Conservation (phyloP, 2,113 vertebrate genomes). For the Ptychochromis oligacanthus region DNA sequence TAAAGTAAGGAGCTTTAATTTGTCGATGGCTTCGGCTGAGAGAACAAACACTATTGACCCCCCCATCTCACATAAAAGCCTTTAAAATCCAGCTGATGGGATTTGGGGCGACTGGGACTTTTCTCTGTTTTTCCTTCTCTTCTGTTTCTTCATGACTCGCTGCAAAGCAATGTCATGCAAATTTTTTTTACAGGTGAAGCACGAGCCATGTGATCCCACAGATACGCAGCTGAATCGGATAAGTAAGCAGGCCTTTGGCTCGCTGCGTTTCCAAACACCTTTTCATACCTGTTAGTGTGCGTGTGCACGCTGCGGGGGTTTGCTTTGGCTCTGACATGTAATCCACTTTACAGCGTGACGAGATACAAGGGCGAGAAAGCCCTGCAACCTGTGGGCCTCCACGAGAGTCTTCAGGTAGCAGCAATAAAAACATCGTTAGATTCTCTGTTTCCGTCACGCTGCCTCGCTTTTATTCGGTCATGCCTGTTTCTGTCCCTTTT, state of each 20-base stretch:
- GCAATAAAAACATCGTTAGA: background rate
- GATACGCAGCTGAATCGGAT: background rate
- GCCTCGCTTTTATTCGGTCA: background rate
- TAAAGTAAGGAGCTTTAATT: background rate
- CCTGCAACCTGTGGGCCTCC: conserved; percentile 37
- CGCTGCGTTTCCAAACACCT: conserved; percentile 27
- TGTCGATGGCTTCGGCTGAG: conserved; percentile 5
- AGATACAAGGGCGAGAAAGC: conserved; percentile 46
- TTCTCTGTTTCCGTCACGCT: conserved; percentile 8
- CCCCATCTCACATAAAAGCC: background rate
- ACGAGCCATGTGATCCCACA: background rate
- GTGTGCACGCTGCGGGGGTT: conserved; percentile 26
- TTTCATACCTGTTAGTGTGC: conserved; percentile 38
- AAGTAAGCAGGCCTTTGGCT: background rate
- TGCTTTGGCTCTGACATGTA: conserved; percentile 67
- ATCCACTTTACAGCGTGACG: conserved; percentile 73
- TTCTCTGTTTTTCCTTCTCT: background rate
- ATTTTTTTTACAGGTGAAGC: background rate
- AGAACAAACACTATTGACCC: background rate
- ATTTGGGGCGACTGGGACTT: background rate
- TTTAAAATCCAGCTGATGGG: conserved; percentile 11
- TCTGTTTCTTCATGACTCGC: background rate
- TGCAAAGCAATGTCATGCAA: background rate
- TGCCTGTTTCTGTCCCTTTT: background rate
- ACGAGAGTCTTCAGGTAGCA: background rate